These are phyloP conservation scores for Eupsilia transversa DNA, from an alignment of 2,888 invertebrate genomes.

Conservation along the genomic window DNA sequence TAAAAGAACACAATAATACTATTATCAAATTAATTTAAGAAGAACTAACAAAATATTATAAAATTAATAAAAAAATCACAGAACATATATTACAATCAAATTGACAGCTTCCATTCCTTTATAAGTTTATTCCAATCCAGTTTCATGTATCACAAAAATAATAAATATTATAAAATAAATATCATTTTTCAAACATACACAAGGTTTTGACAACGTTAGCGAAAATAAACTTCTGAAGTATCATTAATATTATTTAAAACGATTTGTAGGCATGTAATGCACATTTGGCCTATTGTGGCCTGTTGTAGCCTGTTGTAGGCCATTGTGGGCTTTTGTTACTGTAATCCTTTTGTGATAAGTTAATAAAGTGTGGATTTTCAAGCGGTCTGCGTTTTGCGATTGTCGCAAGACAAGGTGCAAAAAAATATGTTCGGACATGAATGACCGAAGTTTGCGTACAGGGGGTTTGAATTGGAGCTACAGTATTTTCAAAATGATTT, in stretches of 20 bases:
- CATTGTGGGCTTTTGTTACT: slow-evolving; percentile 64
- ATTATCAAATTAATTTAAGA: too few relatives aligned
- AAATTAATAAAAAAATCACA: slow-evolving; percentile 8
- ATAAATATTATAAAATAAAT: slow-evolving; percentile 17
- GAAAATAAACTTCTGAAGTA: slow-evolving; percentile 59
- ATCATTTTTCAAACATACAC: slow-evolving; percentile 58
- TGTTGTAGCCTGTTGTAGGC: slow-evolving; percentile 39
- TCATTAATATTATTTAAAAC: slow-evolving; percentile 70
- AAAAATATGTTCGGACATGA: slow-evolving; percentile 81
- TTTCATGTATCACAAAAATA: slow-evolving; percentile 17
- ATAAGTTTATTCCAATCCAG: not conserved
- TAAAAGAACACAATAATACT: not conserved
- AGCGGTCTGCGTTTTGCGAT: slow-evolving; percentile 76
- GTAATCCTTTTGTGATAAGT: slow-evolving; percentile 81
- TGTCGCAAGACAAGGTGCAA: slow-evolving; percentile 80
- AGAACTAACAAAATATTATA: too few relatives aligned
- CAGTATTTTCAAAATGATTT: not conserved
- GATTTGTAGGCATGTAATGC: slow-evolving; percentile 66
- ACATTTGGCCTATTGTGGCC: slow-evolving; percentile 72
- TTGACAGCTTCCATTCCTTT: not conserved
- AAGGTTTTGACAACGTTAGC: slow-evolving; percentile 57
- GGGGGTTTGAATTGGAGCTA: slow-evolving; percentile 60
- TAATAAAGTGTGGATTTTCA: slow-evolving; percentile 78
- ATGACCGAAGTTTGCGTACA: slow-evolving; percentile 82
- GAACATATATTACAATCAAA: not conserved